Conservation (phyloP, 2,113 vertebrate genomes). For the Cisticola juncidis region DNA sequence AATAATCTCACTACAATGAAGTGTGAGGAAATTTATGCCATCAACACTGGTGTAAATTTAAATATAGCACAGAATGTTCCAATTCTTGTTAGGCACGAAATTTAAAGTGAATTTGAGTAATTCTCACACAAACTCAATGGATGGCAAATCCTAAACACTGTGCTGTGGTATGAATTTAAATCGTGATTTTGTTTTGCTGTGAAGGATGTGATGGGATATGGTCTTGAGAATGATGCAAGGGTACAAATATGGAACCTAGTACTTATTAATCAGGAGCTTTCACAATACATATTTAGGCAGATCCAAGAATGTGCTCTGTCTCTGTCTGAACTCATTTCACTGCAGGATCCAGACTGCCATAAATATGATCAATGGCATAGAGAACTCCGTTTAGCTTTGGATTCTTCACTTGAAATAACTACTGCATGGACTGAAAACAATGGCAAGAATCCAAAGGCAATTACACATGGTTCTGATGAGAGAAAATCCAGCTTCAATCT, state of each 20-base stretch:
- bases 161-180: background rate
- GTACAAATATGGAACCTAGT: background rate
- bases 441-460: background rate
- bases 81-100: background rate
- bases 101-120: background rate
- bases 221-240: background rate
- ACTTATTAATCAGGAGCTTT: background rate
- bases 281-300: background rate
- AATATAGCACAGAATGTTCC: background rate
- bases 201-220: background rate
- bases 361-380: background rate
- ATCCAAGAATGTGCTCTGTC: background rate
- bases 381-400: background rate
- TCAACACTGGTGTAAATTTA: background rate
- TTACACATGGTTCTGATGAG: background rate
- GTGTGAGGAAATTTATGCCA: background rate
- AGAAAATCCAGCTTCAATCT: background rate
- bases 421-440: background rate
- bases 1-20: background rate
- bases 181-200: background rate
- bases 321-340: background rate
- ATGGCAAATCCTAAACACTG: background rate
- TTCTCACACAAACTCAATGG: background rate
- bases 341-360: background rate
- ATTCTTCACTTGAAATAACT: background rate